Base-by-base conservation (phyloP, 2,797 vertebrate genomes). In the Chaetophractus vellerosus region DNA sequence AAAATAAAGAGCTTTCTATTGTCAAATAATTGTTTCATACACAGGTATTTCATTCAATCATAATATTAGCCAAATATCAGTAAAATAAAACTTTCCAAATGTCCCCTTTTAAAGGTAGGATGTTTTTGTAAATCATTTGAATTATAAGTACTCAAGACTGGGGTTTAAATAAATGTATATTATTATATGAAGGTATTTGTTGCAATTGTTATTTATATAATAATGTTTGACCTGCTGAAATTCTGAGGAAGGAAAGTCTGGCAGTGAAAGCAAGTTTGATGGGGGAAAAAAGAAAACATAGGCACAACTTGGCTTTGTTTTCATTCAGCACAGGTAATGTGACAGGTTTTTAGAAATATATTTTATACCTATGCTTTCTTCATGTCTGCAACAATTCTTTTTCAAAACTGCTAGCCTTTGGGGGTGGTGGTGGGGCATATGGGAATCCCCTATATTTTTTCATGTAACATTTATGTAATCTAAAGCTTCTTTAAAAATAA, bases 331-430 rank as follows among this genome's bases (percentile, higher is more conserved):
- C 72, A 90, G 76, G 33, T 23, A 78, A 96, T 81, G 82, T 15
- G 69, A 79, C 24, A 48, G 68, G 33, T 33, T 52, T 93, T 52
- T 68, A 33, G 87, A 94, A 87, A 57, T 24, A 31, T 0, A 7
- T 57, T 86, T 69, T 76, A 68, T 48, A 57, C 59, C 9, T 24
- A 87, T 33, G 66, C 75, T 68, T 78, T 82, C 81, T 92, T 88
- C 90, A 57, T 69, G 84, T 91, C 94, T 82, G 79, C 36, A 76
- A 48, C 14, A 41, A 92, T 63, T 89, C 68, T 93, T 93, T 93
- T 57, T 68, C 69, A 90, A 68, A 97, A 88, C 76, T 64, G 82
- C 69, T 85, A 83, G 66, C 82, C 92, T 92, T 79, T 94, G 45
- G 10, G 8, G 45, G 45, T 9, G 45, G 10, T 8, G 45, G 45